Conservation (phyloP, 2,888 invertebrate species). For the Chesias legatella region DNA sequence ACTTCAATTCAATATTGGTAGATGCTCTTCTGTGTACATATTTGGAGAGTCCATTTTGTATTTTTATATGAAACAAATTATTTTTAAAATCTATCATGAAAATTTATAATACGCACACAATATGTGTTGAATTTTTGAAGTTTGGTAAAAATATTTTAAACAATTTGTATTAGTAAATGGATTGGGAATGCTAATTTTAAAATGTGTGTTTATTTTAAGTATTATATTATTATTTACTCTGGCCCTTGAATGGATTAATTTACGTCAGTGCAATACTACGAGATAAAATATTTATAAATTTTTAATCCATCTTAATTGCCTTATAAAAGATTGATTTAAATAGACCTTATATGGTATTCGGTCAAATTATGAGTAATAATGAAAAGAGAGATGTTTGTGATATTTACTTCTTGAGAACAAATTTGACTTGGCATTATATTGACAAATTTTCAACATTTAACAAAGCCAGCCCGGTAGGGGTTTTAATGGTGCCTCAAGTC, state of each 20-base stretch:
- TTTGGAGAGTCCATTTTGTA: conserved; percentile 15
- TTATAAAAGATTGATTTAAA: too few species aligned
- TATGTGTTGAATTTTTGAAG: conserved; percentile 9
- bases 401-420: too few species aligned
- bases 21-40: conserved; percentile 18
- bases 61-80: conserved; percentile 17
- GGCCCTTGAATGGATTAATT: neutral
- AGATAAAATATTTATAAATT: too few species aligned
- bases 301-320: too few species aligned
- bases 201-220: neutral
- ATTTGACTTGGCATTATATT: too few species aligned
- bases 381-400: too few species aligned
- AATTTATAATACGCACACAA: conserved; percentile 11
- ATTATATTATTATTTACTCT: conserved; percentile 1
- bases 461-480: too few species aligned
- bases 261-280: too few species aligned
- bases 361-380: too few species aligned
- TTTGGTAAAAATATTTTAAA: conserved; percentile 4
- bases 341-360: too few species aligned
- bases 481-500: too few species aligned
- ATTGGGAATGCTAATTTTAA: conserved; percentile 1
- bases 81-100: conserved; percentile 7
- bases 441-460: too few species aligned
- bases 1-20: conserved; percentile 3
- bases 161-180: conserved; percentile 1